A percentile compares a stretch with the other conserved stretches of the same genome.
Conservation (phyloP, 2,888 invertebrate genomes). For the Orthosia cruda region DNA sequence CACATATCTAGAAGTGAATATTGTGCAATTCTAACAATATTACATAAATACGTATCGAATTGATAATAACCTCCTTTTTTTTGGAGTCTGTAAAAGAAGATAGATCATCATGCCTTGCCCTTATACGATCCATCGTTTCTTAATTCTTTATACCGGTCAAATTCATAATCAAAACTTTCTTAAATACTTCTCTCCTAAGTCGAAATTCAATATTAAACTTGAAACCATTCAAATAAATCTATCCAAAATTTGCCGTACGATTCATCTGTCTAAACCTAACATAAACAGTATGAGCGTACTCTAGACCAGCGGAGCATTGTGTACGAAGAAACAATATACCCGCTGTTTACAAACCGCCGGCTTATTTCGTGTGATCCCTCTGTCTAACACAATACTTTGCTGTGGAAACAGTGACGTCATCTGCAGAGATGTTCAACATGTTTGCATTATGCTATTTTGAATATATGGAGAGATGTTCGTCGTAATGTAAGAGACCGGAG, state of each 20-base stretch:
- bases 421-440: conserved; percentile 33
- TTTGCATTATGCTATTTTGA: conserved; percentile 37
- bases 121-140: too few relatives aligned
- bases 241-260: conserved; percentile 9
- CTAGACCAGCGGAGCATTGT: conserved; percentile 56
- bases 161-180: too few relatives aligned
- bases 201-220: neutral
- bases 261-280: conserved; percentile 41
- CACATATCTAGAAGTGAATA: too few relatives aligned
- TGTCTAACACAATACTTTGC: conserved; percentile 73
- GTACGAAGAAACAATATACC: conserved; percentile 80
- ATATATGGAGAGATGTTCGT: neutral
- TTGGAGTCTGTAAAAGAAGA: too few relatives aligned
- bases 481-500: neutral
- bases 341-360: conserved; percentile 76
- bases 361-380: conserved; percentile 76
- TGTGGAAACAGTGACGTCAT: conserved; percentile 65
- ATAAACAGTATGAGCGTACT: conserved; percentile 51
- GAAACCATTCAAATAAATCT: conserved; percentile 1
- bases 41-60: too few relatives aligned
- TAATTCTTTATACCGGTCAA: too few relatives aligned
- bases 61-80: too few relatives aligned
- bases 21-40: too few relatives aligned
- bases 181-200: too few relatives aligned
- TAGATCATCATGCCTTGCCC: too few relatives aligned